phyloP scores from a whole-genome alignment of 2,888 invertebrate species.

The Gymnosoma rotundatum region DNA sequence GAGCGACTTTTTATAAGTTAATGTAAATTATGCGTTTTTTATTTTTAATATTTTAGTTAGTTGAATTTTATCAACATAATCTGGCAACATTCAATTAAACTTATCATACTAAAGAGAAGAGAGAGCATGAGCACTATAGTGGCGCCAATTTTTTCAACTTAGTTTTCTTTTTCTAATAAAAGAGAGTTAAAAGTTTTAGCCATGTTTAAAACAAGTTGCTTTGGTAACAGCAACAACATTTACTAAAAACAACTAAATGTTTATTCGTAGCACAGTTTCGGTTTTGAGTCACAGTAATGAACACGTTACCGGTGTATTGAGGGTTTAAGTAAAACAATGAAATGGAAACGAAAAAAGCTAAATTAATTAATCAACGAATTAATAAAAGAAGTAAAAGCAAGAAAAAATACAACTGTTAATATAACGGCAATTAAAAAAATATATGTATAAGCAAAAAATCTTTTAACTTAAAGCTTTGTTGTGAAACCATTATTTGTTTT shows the following conservation, averaged over 20 bases:
- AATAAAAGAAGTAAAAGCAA: background rate
- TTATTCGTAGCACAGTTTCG: constrained; percentile 66
- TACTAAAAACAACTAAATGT: constrained; percentile 42
- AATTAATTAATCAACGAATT: background rate
- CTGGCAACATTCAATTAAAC: background rate
- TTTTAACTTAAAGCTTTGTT: background rate
- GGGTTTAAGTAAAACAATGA: constrained; percentile 21
- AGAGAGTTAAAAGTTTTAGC: constrained; percentile 36
- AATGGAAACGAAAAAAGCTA: constrained; percentile 28
- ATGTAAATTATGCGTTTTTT: too few relatives aligned
- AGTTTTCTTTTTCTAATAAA: background rate
- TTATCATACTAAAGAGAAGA: too few relatives aligned
- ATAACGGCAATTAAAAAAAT: background rate
- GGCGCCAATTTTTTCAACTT: background rate
- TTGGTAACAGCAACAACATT: constrained; percentile 60
- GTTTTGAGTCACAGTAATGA: constrained; percentile 63
- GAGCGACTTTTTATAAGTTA: too few relatives aligned
- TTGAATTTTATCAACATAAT: too few relatives aligned
- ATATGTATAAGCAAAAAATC: background rate
- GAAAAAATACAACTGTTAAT: background rate
- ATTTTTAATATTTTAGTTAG: too few relatives aligned
- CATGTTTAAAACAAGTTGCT: constrained; percentile 63
- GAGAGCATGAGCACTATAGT: too few relatives aligned
- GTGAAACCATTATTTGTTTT: constrained; percentile 4
- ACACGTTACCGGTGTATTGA: constrained; percentile 48